Evolutionary conservation across 2,797 vertebrate species (phyloP).

Genomic region (Malurus splendens): DNA sequence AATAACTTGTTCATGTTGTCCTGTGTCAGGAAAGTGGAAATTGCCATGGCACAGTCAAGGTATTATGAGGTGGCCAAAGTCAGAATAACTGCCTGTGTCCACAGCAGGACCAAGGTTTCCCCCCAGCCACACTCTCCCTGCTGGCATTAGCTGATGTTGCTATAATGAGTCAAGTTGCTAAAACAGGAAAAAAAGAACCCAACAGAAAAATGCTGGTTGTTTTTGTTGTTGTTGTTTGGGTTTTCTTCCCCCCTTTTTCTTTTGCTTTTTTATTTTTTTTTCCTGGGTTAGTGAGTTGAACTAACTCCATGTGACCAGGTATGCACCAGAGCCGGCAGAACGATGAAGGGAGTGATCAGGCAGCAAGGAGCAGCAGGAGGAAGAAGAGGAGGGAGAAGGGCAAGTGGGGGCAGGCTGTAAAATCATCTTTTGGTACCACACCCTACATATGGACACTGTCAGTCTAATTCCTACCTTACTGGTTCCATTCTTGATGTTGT

Average conservation of each 20-base stretch:
- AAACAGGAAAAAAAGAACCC: background rate
- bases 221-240: background rate
- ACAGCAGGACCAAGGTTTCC: background rate
- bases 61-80: background rate
- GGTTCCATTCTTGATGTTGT: constrained; percentile 41
- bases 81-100: background rate
- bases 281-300: background rate
- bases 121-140: accelerated
- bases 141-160: background rate
- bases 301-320: background rate
- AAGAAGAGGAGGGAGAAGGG: constrained; percentile 42
- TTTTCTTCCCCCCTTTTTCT: background rate
- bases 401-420: constrained; percentile 45
- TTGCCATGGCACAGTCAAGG: background rate
- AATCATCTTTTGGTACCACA: constrained; percentile 41
- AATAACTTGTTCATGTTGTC: constrained; percentile 40
- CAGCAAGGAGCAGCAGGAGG: background rate
- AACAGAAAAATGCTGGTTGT: accelerated
- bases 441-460: constrained; percentile 37
- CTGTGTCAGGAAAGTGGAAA: constrained; percentile 40
- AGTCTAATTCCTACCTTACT: constrained; percentile 42
- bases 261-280: background rate
- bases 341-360: background rate
- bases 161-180: background rate
- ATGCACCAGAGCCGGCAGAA: accelerated